Percentiles rank a stretch among this genome's conserved stretches.
These are phyloP conservation scores for Lerista edwardsae DNA, from an alignment of 2,797 vertebrate species.

Conservation along the genomic window DNA sequence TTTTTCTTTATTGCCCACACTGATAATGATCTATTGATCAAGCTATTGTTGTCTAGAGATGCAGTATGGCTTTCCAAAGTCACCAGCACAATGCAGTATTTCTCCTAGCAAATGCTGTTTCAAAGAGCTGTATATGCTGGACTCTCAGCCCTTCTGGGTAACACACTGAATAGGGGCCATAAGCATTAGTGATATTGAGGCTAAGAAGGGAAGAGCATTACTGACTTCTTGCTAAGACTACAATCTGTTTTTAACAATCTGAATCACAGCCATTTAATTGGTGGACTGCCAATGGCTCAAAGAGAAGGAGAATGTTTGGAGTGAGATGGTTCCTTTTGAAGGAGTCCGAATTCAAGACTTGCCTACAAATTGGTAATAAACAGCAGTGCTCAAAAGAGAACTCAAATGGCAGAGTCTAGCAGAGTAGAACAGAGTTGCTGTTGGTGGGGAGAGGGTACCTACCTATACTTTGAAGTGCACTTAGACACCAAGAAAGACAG, in stretches of 20 bases:
- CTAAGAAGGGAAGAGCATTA: conserved; percentile 14
- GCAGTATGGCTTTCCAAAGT: neutral
- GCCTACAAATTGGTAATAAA: neutral
- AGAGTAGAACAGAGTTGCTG: too few relatives aligned
- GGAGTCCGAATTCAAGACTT: neutral
- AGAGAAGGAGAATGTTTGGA: conserved; percentile 13
- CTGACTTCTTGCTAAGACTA: neutral
- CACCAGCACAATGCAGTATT: neutral
- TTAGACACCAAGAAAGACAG: neutral
- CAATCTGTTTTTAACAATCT: neutral
- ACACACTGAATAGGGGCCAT: neutral
- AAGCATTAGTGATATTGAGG: conserved; percentile 13
- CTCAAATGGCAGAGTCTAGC: neutral
- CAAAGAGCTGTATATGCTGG: neutral
- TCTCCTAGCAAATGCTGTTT: conserved; percentile 21
- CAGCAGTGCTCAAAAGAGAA: neutral
- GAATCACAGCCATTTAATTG: neutral
- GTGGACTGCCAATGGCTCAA: conserved; percentile 3
- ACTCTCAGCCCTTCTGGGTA: neutral
- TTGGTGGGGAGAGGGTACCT: too few relatives aligned
- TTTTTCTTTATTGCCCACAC: conserved; percentile 19
- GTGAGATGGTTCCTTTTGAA: neutral
- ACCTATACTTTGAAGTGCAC: neutral
- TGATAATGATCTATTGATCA: neutral
- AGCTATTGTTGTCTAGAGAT: conserved; percentile 15